Evolutionary conservation across 2,113 vertebrate genomes (phyloP), one percentile per base, ranked within the genome.

Genomic region (Corythoichthys haematopterus): DNA sequence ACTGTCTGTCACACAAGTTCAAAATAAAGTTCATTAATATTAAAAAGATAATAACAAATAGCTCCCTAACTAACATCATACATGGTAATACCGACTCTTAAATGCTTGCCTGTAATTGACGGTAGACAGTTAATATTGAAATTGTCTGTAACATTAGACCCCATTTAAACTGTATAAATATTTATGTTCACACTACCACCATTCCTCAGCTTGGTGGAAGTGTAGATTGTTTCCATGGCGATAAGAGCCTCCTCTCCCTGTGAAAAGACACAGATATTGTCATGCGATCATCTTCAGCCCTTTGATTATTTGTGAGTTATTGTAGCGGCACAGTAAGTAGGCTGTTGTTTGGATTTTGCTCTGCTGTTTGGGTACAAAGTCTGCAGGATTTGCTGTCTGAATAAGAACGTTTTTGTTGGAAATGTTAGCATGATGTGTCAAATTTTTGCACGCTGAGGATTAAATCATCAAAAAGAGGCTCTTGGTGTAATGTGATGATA

Each of bases 221-320:
- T 72, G 80, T 85, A 75, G 75, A 79, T 84, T 70, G 90, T 91
- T 90, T 84, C 90, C 87, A 90, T 91, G 89, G 88, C 64, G 51
- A 90, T 82, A 63, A 15, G 62, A 72, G 72, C 69, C 70, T 65
- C 77, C 56, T 60, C 55, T 70, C 58, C 65, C 76, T 70, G 75
- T 80, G 61, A 71, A 79, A 71, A 70, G 74, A 61, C 69, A 71
- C 75, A 68, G 73, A 80, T 63, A 66, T 46, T 66, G 71, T 59
- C 61, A 45, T 56, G 68, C 73, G 75, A 58, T 70, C 68, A 68
- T 71, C 63, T 80, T 67, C 72, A 15, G n/a, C 56, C 37, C 33
- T 65, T 56, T 66, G 66, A 69, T 88, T 80, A 74, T 69, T 62
- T 73, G 65, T 59, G 71, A 71, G 78, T 46, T 37, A 43, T 69